Percentiles rank a stretch among this genome's conserved stretches.
phyloP scores from a whole-genome alignment of 2,113 vertebrate species.

The Stigmatopora nigra region DNA sequence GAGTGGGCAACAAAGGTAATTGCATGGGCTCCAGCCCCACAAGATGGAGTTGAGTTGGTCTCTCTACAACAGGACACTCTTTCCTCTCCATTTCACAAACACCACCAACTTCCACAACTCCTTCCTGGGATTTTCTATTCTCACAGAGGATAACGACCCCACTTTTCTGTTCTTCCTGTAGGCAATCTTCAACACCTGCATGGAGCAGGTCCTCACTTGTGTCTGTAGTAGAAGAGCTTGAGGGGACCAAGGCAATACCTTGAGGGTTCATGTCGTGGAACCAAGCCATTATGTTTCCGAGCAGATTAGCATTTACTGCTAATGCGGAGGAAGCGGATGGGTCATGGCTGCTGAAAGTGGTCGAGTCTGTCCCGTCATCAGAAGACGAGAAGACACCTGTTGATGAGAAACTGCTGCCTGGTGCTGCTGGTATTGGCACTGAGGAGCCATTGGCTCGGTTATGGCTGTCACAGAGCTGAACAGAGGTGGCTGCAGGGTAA shows the following conservation, averaged over 20 bases:
- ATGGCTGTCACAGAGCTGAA: constrained; percentile 39
- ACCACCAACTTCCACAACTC: constrained; percentile 52
- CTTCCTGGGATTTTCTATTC: constrained; percentile 69
- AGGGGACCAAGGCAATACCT: constrained; percentile 85
- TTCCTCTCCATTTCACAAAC: constrained; percentile 34
- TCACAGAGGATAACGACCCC: constrained; percentile 16
- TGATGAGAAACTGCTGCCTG: constrained; percentile 38
- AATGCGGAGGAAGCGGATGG: constrained; percentile 56
- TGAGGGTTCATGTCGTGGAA: constrained; percentile 99
- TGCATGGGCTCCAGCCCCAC: constrained; percentile 58
- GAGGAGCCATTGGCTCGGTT: constrained; percentile 30
- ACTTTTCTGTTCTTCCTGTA: constrained; percentile 22
- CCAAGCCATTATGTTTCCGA: constrained; percentile 99
- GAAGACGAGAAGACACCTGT: constrained; percentile 57
- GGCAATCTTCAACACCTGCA: constrained; percentile 56
- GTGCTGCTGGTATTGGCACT: constrained; percentile 33
- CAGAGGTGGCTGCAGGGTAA: constrained; percentile 70
- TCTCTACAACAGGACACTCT: constrained; percentile 43
- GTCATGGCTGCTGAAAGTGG: constrained; percentile 54
- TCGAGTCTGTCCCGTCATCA: constrained; percentile 47
- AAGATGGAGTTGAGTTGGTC: constrained; percentile 77
- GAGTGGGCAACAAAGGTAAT: constrained; percentile 57
- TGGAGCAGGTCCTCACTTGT: constrained; percentile 57
- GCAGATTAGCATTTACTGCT: constrained; percentile 80
- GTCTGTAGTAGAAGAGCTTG: constrained; percentile 74